Evolutionary conservation across 2,888 invertebrate species (phyloP).

Genomic region (Gnatocerus cornutus): DNA sequence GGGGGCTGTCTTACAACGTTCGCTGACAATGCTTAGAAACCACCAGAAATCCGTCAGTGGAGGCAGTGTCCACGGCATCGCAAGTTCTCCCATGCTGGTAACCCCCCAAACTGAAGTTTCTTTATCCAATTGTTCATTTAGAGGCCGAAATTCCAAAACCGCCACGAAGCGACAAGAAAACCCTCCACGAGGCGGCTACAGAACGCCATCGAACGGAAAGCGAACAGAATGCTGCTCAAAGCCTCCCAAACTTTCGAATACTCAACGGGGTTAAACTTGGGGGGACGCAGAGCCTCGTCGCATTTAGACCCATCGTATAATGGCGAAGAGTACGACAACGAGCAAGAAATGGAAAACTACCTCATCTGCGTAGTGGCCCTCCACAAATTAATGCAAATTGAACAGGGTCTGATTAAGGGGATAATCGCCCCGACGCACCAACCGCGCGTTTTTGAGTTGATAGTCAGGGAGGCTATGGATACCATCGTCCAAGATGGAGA

Average conservation of each 20-base stretch:
- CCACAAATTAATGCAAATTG: constrained; percentile 90
- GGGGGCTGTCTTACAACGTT: constrained; percentile 83
- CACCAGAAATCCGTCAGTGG: constrained; percentile 86
- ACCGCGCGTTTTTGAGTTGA: constrained; percentile 86
- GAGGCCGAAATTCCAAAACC: constrained; percentile 81
- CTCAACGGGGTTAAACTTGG: constrained; percentile 86
- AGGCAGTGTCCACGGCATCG: constrained; percentile 78
- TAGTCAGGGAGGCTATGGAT: constrained; percentile 89
- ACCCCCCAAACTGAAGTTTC: constrained; percentile 50
- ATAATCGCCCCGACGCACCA: constrained; percentile 88
- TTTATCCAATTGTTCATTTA: too few species aligned
- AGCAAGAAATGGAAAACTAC: constrained; percentile 89
- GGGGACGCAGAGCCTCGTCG: constrained; percentile 75
- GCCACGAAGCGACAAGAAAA: constrained; percentile 84
- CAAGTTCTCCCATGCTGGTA: constrained; percentile 77
- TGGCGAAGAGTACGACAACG: constrained; percentile 78
- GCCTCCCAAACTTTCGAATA: constrained; percentile 89
- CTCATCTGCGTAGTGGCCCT: constrained; percentile 87
- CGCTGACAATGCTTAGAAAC: constrained; percentile 85
- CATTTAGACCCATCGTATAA: constrained; percentile 68
- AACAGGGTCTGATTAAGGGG: constrained; percentile 86
- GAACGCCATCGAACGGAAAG: constrained; percentile 87
- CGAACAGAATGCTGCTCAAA: constrained; percentile 86
- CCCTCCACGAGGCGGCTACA: constrained; percentile 88
- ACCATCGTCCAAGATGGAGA: constrained; percentile 91